Percentiles rank a stretch among this genome's conserved stretches.
Conservation (phyloP, 2,888 invertebrate genomes). For the Orchesellides sinensis region DNA sequence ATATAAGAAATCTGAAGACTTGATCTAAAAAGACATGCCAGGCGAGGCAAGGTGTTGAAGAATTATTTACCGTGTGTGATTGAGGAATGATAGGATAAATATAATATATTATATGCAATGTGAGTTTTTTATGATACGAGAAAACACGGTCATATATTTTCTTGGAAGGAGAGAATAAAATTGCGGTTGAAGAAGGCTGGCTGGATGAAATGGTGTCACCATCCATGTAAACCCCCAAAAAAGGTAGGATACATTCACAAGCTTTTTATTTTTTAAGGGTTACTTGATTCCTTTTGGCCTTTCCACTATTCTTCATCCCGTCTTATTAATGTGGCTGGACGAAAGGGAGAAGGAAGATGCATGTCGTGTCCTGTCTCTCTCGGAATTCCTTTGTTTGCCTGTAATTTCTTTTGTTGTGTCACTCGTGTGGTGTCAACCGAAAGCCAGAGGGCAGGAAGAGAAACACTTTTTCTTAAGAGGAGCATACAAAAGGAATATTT, state of each 20-base stretch:
- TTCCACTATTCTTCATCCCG: neutral
- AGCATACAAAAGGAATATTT: neutral
- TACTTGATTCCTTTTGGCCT: neutral
- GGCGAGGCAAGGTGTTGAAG: slow-evolving; percentile 19
- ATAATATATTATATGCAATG: neutral
- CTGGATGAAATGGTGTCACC: slow-evolving; percentile 6
- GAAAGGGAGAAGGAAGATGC: slow-evolving; percentile 22
- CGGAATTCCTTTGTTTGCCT: neutral
- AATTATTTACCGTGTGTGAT: slow-evolving; percentile 17
- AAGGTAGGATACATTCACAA: neutral
- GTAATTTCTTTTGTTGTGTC: neutral
- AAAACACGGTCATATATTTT: neutral
- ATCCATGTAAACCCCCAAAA: slow-evolving; percentile 6
- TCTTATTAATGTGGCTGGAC: neutral
- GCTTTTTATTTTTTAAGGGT: neutral
- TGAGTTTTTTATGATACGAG: neutral
- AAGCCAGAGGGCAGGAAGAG: neutral
- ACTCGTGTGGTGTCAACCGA: slow-evolving; percentile 4
- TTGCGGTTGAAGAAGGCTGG: slow-evolving; percentile 3
- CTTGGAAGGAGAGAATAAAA: neutral
- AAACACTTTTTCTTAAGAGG: neutral
- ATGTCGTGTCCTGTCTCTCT: too few relatives aligned
- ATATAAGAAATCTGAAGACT: neutral
- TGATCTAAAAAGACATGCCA: neutral
- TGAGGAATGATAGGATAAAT: neutral